Evolutionary conservation across 2,113 vertebrate genomes (phyloP).

Genomic region (Mesitornis unicolor): DNA sequence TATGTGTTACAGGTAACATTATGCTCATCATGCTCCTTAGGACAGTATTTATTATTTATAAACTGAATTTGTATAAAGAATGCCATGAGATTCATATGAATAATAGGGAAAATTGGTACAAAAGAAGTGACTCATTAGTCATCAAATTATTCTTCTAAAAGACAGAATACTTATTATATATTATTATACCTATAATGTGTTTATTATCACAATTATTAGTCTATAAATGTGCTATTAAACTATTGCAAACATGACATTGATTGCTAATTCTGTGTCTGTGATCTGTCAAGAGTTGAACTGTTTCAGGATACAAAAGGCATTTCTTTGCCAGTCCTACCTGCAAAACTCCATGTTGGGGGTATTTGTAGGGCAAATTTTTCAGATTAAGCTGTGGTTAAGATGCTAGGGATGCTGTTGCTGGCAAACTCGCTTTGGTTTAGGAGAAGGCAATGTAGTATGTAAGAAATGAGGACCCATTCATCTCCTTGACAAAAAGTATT

Average conservation of each 20-base stretch:
- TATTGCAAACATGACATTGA: neutral
- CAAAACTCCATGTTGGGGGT: neutral
- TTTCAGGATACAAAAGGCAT: neutral
- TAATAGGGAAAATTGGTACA: neutral
- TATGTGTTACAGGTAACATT: neutral
- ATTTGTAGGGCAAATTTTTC: neutral
- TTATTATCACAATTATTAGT: neutral
- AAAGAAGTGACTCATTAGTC: neutral
- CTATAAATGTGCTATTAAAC: neutral
- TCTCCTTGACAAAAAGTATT: neutral
- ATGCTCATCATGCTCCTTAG: neutral
- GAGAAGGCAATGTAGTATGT: neutral
- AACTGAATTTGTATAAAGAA: neutral
- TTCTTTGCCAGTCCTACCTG: neutral
- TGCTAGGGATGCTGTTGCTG: neutral
- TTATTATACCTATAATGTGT: neutral
- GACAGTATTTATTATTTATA: neutral
- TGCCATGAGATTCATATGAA: neutral
- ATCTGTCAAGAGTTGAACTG: neutral
- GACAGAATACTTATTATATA: neutral
- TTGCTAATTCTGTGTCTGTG: neutral
- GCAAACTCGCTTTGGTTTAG: neutral
- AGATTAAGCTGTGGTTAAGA: neutral
- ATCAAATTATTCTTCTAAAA: neutral
- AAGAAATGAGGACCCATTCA: neutral